A percentile compares a stretch with the other conserved stretches of the same genome.
phyloP scores from a whole-genome alignment of 2,113 vertebrate genomes.

The Hipposideros armiger region DNA sequence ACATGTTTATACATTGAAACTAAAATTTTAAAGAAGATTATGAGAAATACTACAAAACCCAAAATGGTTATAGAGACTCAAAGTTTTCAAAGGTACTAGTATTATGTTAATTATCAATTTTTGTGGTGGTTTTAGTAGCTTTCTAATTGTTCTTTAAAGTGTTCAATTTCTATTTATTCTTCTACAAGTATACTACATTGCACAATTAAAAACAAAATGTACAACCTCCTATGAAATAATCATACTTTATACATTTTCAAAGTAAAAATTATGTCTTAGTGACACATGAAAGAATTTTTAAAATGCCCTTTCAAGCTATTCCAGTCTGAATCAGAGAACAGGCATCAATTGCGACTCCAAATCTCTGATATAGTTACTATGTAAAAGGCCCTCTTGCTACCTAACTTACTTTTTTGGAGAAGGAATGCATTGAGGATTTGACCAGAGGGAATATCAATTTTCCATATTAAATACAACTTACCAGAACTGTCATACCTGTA shows the following conservation, averaged over 20 bases:
- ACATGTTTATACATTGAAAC: neutral
- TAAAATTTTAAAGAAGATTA: neutral
- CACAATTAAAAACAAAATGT: neutral
- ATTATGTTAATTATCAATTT: neutral
- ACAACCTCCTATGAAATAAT: neutral
- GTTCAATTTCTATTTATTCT: neutral
- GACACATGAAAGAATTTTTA: neutral
- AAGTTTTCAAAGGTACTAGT: neutral
- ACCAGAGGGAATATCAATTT: neutral
- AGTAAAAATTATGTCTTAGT: neutral
- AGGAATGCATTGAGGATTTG: neutral
- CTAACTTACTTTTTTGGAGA: neutral
- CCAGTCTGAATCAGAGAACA: neutral
- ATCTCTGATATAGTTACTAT: neutral
- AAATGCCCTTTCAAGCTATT: neutral
- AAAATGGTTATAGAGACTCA: neutral
- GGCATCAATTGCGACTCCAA: neutral
- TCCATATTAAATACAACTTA: neutral
- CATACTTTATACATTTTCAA: neutral
- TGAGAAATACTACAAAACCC: neutral
- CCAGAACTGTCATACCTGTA: neutral
- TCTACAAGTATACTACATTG: neutral
- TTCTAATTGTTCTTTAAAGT: neutral
- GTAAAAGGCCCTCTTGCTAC: neutral
- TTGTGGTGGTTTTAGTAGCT: neutral